A percentile compares a stretch with the other conserved stretches of the same genome.
Conservation (phyloP, 1,140 invertebrate genomes). For the Megalopta genalis region DNA sequence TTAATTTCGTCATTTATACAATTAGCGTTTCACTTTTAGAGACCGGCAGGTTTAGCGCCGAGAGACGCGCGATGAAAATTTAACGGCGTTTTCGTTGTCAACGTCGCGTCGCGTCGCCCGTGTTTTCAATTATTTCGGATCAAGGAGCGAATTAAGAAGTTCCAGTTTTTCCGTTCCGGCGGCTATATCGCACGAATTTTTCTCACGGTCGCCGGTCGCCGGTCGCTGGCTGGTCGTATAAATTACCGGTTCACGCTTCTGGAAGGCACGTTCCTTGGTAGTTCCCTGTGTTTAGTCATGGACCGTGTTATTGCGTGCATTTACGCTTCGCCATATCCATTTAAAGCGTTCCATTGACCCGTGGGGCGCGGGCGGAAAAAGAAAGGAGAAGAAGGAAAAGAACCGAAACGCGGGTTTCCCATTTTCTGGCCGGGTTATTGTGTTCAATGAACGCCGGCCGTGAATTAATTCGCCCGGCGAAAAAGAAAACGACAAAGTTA, state of each 20-base stretch:
- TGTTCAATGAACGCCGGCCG: neutral
- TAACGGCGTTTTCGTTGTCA: neutral
- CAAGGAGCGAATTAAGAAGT: neutral
- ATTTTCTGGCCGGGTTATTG: slow-evolving; percentile 4
- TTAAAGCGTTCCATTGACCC: neutral
- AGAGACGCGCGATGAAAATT: neutral
- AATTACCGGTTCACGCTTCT: slow-evolving; percentile 2
- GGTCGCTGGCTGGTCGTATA: neutral
- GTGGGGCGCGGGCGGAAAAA: no score
- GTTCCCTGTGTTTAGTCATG: neutral
- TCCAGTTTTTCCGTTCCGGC: neutral
- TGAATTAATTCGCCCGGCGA: slow-evolving; percentile 3
- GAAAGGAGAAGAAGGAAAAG: neutral
- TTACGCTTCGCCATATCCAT: neutral
- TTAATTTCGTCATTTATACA: no score
- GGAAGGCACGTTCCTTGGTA: neutral
- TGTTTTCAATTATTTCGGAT: neutral
- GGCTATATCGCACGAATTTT: neutral
- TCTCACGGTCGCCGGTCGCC: no score
- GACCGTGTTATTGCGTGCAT: slow-evolving; percentile 1
- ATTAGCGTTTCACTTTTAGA: no score
- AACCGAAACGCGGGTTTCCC: neutral
- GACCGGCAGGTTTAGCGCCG: no score
- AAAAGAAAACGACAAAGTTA: slow-evolving; percentile 18
- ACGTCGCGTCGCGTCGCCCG: no score